Base-by-base conservation (phyloP, 2,797 vertebrate genomes). In the Clarias laeviceps region DNA sequence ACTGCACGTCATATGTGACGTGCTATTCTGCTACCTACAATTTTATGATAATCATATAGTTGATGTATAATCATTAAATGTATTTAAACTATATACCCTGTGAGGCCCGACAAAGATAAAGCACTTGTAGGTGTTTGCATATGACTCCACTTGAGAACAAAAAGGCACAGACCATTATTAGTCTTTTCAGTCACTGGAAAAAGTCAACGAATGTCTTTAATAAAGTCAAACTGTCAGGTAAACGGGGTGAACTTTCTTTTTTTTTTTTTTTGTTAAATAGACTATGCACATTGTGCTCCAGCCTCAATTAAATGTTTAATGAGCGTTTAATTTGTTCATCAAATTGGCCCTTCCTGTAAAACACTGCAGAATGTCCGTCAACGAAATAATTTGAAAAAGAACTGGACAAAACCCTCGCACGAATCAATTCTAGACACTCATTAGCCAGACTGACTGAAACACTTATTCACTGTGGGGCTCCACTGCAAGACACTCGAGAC, bases 361-460 rank as follows among this genome's bases (percentile, higher is more conserved):
- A 56, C 22, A 14, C 34, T 65, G 62, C 27, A 8, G 29, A 81
- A 80, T 54, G n/a, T 65, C 40, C 24, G 15, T 80, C 40, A 81
- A 65, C 2, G 29, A 18, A 74, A 57, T 85, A 37, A 82, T 74
- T 56, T 3, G 22, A 29, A 32, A 65, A 73, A n/a, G 57, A 73
- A 45, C 14, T 62, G 66, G 64, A 70, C 56, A 85, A 85, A 85
- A 70, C 32, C 22, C 29, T 69, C 6, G 18, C n/a, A 54, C 34
- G 80, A 85, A 85, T 72, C 66, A 65, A 34, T 85, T 72, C 78
- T 65, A 81, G 69, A 82, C 32, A 54, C 69, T 64, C 40, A 81
- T 81, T 81, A 74, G 57, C 45, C 24, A 11, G 79, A 74, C 8
- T 29, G 61, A 76, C 78, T 74, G 59, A 65, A 54, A 65, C 57